A percentile compares a stretch with the other conserved stretches of the same genome.
These are phyloP conservation scores for Oncopodura yosiiana DNA, from an alignment of 1,140 invertebrate genomes.

Conservation along the genomic window DNA sequence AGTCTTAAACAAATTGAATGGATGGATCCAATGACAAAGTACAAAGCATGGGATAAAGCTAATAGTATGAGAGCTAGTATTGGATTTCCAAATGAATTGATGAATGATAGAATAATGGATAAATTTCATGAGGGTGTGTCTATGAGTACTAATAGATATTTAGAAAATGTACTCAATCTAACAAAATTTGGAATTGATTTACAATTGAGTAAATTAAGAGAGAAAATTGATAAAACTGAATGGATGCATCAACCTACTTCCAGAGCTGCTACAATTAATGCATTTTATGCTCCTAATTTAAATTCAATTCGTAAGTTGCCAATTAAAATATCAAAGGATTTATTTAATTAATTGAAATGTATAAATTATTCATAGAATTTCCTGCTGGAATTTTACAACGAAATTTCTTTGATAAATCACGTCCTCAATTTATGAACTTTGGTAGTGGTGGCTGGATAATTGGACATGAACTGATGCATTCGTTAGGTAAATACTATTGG, in stretches of 20 bases:
- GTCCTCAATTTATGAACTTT: conserved; percentile 51
- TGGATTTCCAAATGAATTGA: conserved; percentile 43
- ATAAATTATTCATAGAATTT: conserved; percentile 42
- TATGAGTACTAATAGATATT: too few relatives aligned
- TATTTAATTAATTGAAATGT: too few relatives aligned
- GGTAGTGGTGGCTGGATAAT: conserved; percentile 64
- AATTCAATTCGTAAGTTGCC: conserved; percentile 40
- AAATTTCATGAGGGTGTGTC: conserved; percentile 53
- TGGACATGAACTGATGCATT: conserved; percentile 63
- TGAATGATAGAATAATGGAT: conserved; percentile 51
- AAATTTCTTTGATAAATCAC: neutral
- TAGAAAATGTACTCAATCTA: too few relatives aligned
- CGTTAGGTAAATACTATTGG: conserved; percentile 65
- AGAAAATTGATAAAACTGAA: conserved; percentile 44
- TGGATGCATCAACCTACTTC: conserved; percentile 42
- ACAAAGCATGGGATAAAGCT: conserved; percentile 31
- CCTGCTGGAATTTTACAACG: conserved; percentile 43
- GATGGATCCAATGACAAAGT: conserved; percentile 46
- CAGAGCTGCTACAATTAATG: conserved; percentile 43
- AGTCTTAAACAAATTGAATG: conserved; percentile 44
- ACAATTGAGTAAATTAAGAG: conserved; percentile 40
- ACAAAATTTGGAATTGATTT: conserved; percentile 37
- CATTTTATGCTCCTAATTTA: conserved; percentile 43
- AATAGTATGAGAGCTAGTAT: conserved; percentile 45
- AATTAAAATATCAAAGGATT: neutral